A percentile compares a stretch with the other conserved stretches of the same genome.
Conservation (phyloP, 2,888 invertebrate species). For the Drosophila algonquin region DNA sequence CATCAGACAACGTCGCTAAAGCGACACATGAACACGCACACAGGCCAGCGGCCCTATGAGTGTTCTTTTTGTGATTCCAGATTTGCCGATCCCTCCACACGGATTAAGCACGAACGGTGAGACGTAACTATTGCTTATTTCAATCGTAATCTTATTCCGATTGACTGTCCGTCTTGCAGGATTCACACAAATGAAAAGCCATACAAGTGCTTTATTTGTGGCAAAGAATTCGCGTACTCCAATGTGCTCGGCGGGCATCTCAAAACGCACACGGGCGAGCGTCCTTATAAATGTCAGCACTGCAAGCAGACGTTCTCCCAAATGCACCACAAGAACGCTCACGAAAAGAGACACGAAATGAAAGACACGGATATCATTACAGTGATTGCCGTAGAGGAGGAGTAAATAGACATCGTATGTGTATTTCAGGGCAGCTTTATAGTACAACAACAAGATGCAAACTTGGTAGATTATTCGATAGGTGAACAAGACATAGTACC, state of each 20-base stretch:
- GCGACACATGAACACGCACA: slow-evolving; percentile 81
- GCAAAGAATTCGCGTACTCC: slow-evolving; percentile 80
- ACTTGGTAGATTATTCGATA: not conserved
- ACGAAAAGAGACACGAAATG: slow-evolving; percentile 62
- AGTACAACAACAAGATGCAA: not conserved
- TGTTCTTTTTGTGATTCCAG: slow-evolving; percentile 81
- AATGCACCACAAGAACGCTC: slow-evolving; percentile 79
- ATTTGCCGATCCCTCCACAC: slow-evolving; percentile 83
- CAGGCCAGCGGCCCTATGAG: slow-evolving; percentile 81
- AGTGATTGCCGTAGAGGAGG: not conserved
- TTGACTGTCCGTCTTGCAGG: slow-evolving; percentile 38
- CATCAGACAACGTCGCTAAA: slow-evolving; percentile 80
- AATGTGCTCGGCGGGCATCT: slow-evolving; percentile 81
- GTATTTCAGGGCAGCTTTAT: not conserved
- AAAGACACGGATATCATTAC: slow-evolving; percentile 29
- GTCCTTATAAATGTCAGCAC: slow-evolving; percentile 77
- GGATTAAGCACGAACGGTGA: slow-evolving; percentile 82
- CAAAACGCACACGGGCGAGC: slow-evolving; percentile 81
- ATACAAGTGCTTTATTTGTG: slow-evolving; percentile 76
- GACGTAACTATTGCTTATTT: not conserved
- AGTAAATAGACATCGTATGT: not conserved
- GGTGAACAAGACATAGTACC: not conserved
- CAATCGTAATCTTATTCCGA: not conserved
- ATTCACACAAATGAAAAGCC: slow-evolving; percentile 82
- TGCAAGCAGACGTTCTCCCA: slow-evolving; percentile 77